Evolutionary conservation across 2,797 vertebrate genomes (phyloP).

Genomic region (Acrocephalus scirpaceus): DNA sequence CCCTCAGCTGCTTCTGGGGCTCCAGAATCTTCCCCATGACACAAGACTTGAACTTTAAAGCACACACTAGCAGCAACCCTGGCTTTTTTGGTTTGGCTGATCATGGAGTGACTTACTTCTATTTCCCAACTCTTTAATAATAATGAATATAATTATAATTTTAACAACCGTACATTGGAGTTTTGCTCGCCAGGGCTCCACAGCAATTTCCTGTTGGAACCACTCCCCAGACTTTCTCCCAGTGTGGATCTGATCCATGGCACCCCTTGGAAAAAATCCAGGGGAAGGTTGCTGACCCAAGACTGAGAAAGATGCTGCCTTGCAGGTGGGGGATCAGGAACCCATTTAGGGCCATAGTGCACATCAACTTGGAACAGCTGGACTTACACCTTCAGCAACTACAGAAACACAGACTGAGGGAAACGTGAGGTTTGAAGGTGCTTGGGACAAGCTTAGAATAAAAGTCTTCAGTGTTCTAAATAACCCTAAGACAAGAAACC

Average conservation of each 20-base stretch:
- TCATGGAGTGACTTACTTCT: neutral
- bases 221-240: neutral
- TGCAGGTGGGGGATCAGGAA: neutral
- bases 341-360: neutral
- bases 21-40: neutral
- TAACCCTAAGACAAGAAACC: neutral
- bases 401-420: fast-evolving
- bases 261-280: neutral
- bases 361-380: neutral
- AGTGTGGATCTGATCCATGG: neutral
- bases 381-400: neutral
- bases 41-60: neutral
- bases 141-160: neutral
- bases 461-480: neutral
- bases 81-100: neutral
- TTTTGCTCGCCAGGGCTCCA: neutral
- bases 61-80: neutral
- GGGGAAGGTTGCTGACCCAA: fast-evolving
- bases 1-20: neutral
- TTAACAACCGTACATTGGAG: neutral
- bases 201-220: neutral
- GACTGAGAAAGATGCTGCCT: neutral
- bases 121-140: neutral
- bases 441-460: neutral
- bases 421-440: neutral